Evolutionary conservation across 2,113 vertebrate species (phyloP).

Genomic region (Glaucidium brasilianum): DNA sequence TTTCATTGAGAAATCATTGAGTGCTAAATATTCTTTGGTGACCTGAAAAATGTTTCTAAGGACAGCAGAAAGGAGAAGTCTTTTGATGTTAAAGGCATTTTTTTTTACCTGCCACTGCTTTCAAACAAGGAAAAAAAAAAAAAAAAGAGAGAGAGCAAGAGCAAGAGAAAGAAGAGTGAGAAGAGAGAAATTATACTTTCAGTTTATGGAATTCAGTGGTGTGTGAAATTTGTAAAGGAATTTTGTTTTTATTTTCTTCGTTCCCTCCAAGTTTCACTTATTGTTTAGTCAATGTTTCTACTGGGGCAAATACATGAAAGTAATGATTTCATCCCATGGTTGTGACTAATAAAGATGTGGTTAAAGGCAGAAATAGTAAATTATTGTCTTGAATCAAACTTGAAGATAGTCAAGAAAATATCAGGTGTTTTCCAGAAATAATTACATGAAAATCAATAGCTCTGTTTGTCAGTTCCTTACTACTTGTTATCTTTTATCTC

Average conservation of each 20-base stretch:
- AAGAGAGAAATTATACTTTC: background rate
- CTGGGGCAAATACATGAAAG: background rate
- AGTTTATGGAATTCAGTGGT: background rate
- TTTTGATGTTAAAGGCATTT: background rate
- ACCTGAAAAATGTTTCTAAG: constrained; percentile 15
- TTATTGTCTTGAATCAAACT: background rate
- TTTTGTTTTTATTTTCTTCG: background rate
- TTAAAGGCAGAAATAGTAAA: background rate
- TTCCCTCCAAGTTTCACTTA: background rate
- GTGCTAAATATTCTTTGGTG: constrained; percentile 36
- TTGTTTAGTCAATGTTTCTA: background rate
- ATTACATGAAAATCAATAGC: background rate
- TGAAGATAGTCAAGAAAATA: background rate
- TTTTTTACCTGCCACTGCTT: background rate
- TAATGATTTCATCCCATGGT: background rate
- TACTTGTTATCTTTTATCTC: background rate
- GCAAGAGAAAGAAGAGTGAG: background rate
- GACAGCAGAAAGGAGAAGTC: background rate
- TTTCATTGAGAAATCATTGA: constrained; percentile 24
- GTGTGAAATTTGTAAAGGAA: background rate
- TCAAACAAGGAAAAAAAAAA: background rate
- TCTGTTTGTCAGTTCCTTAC: background rate
- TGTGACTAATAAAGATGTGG: background rate
- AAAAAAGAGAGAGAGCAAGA: background rate
- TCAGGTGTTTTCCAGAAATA: background rate